Evolutionary conservation across 2,888 invertebrate species (phyloP), one percentile per base, ranked within the genome.

Genomic region (Margaritifera margaritifera): DNA sequence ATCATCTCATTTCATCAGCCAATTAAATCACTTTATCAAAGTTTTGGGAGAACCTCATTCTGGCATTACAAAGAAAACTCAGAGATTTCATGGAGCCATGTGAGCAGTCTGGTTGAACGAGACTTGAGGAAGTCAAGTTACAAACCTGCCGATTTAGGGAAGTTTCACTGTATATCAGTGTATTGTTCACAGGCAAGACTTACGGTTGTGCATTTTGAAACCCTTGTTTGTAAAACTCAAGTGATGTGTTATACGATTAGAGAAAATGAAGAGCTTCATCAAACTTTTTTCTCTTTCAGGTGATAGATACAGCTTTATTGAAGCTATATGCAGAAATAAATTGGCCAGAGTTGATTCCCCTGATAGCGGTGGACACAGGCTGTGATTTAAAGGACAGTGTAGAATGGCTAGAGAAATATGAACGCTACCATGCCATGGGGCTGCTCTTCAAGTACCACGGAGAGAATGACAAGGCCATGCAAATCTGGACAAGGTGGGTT

Each of bases 291-390:
- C 68, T 63, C 66, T 81, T 82, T 6, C 80, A 91, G 90, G 91
- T 90, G 75, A 81, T 90, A 5, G 90, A 91, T 79, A 89, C 89
- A 27, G 91, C 90, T 24, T 80, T 91, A 57, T 71, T 91, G 62
- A 91, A 91, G 72, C 80, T 91, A 6, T 90, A 90, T 77, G 89
- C 90, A 22, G 89, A 90, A 71, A 77, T 81, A 8, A 82, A 87
- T 64, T 85, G 87, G 0, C 79, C 86, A n/a, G 84, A 88, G 64
- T 82, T 90, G 64, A 72, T 86, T 15, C 78, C 84, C 51, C 77
- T 89, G 59, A 82, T 90, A 42, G 83, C 86, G 25, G 79, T 80
- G 31, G 85, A 86, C 55, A 83, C 84, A 20, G 82, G 83, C 58
- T 87, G 86, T 78, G 90, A 91, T 71, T 81, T 88, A 51, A 83